A percentile compares a stretch with the other conserved stretches of the same genome.
Conservation (phyloP, 1,140 invertebrate species). For the Lepidurus packardi region DNA sequence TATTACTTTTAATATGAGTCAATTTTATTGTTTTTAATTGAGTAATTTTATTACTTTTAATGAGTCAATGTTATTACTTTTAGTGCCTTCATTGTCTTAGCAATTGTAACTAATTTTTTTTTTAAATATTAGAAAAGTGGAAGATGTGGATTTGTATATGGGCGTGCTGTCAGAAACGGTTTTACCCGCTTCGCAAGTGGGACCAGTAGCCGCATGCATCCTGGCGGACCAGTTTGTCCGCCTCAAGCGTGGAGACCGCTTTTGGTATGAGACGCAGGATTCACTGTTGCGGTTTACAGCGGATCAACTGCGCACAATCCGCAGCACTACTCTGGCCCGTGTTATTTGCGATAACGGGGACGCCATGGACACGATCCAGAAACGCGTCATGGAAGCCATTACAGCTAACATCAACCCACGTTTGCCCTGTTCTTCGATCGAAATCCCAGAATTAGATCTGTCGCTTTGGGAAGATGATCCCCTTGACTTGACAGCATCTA, state of each 20-base stretch:
- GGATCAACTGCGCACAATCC: constrained; percentile 76
- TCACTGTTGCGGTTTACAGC: constrained; percentile 61
- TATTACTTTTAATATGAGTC: too few species aligned
- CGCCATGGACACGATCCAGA: constrained; percentile 59
- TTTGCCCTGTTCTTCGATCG: not conserved
- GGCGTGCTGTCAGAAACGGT: constrained; percentile 72
- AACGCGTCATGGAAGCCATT: constrained; percentile 60
- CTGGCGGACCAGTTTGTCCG: constrained; percentile 77
- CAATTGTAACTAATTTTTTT: not conserved
- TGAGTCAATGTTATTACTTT: not conserved
- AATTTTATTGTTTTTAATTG: too few species aligned
- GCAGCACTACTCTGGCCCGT: constrained; percentile 64
- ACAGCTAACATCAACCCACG: constrained; percentile 41
- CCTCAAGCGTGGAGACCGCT: constrained; percentile 71
- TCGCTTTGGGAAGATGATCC: constrained; percentile 31
- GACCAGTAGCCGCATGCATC: constrained; percentile 77
- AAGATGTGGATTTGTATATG: constrained; percentile 83
- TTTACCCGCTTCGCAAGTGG: constrained; percentile 60
- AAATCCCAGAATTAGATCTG: constrained; percentile 22
- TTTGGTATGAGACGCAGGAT: constrained; percentile 73
- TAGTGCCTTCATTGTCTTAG: constrained; percentile 37
- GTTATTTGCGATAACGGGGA: constrained; percentile 88
- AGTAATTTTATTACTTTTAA: not conserved
- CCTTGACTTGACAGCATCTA: not conserved
- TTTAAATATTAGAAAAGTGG: constrained; percentile 54